Base-by-base conservation (phyloP, 2,113 vertebrate species). In the Pimephales promelas region DNA sequence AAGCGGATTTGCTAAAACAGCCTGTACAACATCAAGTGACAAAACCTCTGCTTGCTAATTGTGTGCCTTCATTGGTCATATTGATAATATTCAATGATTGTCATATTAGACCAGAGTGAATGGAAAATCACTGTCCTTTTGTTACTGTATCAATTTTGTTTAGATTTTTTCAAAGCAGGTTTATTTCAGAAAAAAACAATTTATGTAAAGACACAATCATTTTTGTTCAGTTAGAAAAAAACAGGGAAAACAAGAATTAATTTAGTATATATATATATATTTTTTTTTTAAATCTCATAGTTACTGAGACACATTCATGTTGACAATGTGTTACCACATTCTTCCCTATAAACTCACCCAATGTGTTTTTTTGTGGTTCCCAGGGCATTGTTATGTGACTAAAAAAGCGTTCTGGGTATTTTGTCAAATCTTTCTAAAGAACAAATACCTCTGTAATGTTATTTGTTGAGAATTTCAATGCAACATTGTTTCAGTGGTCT, bases 401-500 rank as follows among this genome's bases (percentile, higher is more conserved):
- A 22, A 11, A 45, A 7, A 11, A 45, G 11, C 7, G 0, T 71
- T 45, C 36, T 71, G 40, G 40, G 68, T 45, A 45, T 24, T 22
- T 45, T 13, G 68, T 6, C 0, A 64, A 45, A 43, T 77, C 34
- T 20, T 36, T 61, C 13, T 20, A 9, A n/a, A 62, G 56, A 47
- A 72, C 40, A 72, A 47, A 24, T 26, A 28, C 34, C n/a, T 16
- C 56, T 62, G n/a, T 26, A 26, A 45, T 78, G 40, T 14, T 78
- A 61, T 78, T 59, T 61, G 40, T 45, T 10, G 16, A 61, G 43
- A 70, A 71, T 28, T 47, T 61, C 54, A 82, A 57, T 9, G 10
- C 26, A 56, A 82, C 40, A 22, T 54, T 57, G 52, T 31, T 45
- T 73, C 68, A 82, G 47, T 6, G 13, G 56, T 47, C 49, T 56